Conservation (phyloP, 2,888 invertebrate genomes). For the Ametastegia equiseti region DNA sequence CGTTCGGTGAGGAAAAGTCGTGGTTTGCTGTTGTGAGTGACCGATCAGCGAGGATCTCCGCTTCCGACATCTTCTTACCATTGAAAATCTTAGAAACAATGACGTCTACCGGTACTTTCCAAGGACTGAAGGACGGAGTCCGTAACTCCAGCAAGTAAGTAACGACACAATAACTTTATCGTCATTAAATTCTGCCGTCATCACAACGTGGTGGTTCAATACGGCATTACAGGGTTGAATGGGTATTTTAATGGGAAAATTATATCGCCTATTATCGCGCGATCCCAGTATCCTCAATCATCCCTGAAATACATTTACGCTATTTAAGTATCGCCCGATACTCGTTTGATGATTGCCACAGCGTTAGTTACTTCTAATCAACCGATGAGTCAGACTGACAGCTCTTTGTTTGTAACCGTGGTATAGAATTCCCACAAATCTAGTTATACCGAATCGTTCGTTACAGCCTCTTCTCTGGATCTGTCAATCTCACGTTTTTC, state of each 20-base stretch:
- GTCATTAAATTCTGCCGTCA: background rate
- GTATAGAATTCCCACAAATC: background rate
- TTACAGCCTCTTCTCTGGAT: background rate
- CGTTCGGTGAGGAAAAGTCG: slow-evolving; percentile 62
- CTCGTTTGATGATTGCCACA: background rate
- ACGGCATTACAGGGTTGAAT: background rate
- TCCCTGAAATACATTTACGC: background rate
- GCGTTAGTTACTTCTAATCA: background rate
- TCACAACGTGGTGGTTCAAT: slow-evolving; percentile 20
- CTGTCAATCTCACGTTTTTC: background rate
- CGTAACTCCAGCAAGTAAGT: slow-evolving; percentile 83
- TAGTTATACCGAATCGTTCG: slow-evolving; percentile 28
- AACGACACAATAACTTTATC: slow-evolving; percentile 19
- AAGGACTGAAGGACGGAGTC: slow-evolving; percentile 79
- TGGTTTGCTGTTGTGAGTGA: slow-evolving; percentile 56
- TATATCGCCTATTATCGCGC: background rate
- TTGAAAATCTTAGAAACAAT: slow-evolving; percentile 70
- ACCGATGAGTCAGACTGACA: slow-evolving; percentile 32
- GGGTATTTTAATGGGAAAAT: background rate
- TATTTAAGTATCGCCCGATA: background rate
- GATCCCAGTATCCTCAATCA: background rate
- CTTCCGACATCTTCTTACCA: slow-evolving; percentile 2
- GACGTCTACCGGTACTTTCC: slow-evolving; percentile 82
- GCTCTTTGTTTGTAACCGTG: slow-evolving; percentile 44
- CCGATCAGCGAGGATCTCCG: slow-evolving; percentile 46